Conservation (phyloP, 1,140 invertebrate genomes). For the Drosophila lacertosa region DNA sequence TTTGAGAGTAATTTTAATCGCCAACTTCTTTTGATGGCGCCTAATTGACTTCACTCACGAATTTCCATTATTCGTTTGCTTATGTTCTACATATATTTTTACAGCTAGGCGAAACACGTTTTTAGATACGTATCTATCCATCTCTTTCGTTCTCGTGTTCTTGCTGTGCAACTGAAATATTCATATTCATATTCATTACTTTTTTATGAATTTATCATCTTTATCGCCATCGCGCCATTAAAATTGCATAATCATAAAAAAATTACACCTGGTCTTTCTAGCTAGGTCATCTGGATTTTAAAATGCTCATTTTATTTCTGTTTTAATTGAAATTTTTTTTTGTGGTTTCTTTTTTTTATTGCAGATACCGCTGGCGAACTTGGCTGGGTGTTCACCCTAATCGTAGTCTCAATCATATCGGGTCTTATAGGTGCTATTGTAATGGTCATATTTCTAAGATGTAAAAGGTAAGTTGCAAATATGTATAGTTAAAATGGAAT, state of each 20-base stretch:
- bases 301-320: constrained; percentile 51
- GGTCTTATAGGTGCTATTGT: constrained; percentile 85
- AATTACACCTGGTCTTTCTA: constrained; percentile 42
- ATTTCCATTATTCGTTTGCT: constrained; percentile 27
- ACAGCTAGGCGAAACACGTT: constrained; percentile 42
- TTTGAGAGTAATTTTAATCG: constrained; percentile 40
- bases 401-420: constrained; percentile 85
- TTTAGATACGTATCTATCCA: constrained; percentile 15
- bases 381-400: constrained; percentile 85
- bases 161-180: constrained; percentile 18
- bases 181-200: constrained; percentile 67
- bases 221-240: constrained; percentile 69
- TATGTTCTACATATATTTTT: constrained; percentile 21
- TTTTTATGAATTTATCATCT: constrained; percentile 68
- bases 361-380: constrained; percentile 85
- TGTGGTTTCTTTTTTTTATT: constrained; percentile 62
- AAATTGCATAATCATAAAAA: constrained; percentile 74
- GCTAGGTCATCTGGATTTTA: constrained; percentile 23
- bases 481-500: no score
- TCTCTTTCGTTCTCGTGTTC: constrained; percentile 6
- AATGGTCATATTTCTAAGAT: constrained; percentile 86
- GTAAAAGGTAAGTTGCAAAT: constrained; percentile 84
- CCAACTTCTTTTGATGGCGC: constrained; percentile 37
- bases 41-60: constrained; percentile 74
- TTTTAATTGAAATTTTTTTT: constrained; percentile 35